phyloP scores from a whole-genome alignment of 2,888 invertebrate genomes.

The Acrobasis suavella region DNA sequence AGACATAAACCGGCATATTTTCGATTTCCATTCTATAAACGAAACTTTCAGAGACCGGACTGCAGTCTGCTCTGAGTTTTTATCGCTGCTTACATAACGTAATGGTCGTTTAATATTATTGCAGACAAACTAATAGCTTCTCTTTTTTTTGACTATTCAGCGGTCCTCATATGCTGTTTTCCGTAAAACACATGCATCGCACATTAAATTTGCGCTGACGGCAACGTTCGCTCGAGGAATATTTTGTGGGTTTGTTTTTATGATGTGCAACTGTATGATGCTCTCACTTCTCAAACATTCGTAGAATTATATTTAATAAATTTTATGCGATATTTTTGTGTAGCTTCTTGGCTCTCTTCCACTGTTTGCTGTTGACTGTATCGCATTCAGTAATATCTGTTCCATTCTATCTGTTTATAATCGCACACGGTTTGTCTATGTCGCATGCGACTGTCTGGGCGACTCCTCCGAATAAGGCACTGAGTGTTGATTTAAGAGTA shows the following conservation, averaged over 20 bases:
- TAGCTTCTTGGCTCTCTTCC: constrained; percentile 72
- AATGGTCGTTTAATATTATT: constrained; percentile 49
- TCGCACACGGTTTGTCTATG: constrained; percentile 4
- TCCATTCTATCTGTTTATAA: constrained; percentile 38
- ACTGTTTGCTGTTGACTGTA: constrained; percentile 62
- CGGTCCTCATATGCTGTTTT: background rate
- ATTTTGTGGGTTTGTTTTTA: constrained; percentile 74
- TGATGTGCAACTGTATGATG: constrained; percentile 74
- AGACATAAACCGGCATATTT: constrained; percentile 2
- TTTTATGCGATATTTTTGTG: constrained; percentile 78
- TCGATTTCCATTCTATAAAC: constrained; percentile 9
- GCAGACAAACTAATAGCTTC: constrained; percentile 26
- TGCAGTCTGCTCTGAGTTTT: background rate
- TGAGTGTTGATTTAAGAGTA: constrained; percentile 44
- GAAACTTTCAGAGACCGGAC: background rate
- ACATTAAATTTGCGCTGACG: constrained; percentile 35
- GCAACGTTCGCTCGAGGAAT: constrained; percentile 58
- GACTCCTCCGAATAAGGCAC: constrained; percentile 48
- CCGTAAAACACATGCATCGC: constrained; percentile 53
- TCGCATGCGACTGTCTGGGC: constrained; percentile 28
- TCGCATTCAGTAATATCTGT: constrained; percentile 57
- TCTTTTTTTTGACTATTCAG: background rate
- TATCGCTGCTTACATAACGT: constrained; percentile 38
- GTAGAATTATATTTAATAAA: constrained; percentile 76
- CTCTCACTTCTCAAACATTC: constrained; percentile 64